A percentile compares a stretch with the other conserved stretches of the same genome.
Conservation (phyloP, 2,888 invertebrate species). For the Archips crataeganus region DNA sequence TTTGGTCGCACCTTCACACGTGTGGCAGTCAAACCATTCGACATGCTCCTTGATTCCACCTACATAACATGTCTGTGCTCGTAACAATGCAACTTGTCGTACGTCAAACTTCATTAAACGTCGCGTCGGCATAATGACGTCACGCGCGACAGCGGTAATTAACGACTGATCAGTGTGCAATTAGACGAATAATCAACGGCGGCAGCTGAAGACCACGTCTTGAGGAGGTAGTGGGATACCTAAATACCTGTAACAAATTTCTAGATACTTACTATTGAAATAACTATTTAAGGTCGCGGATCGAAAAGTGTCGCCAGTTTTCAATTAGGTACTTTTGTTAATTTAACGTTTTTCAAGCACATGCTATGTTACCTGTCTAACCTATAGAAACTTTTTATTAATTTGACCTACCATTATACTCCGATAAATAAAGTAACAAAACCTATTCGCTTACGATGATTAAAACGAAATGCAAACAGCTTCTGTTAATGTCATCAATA, state of each 20-base stretch:
- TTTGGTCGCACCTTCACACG: too few species aligned
- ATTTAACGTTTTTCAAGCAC: too few species aligned
- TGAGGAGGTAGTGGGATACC: slow-evolving; percentile 9
- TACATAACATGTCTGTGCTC: not conserved
- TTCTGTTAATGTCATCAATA: too few species aligned
- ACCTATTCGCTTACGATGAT: too few species aligned
- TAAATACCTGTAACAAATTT: not conserved
- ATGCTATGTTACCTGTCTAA: too few species aligned
- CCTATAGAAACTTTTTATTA: too few species aligned
- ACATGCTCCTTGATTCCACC: not conserved
- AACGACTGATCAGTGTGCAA: slow-evolving; percentile 74
- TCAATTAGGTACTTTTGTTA: too few species aligned
- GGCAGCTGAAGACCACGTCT: slow-evolving; percentile 56
- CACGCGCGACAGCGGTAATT: slow-evolving; percentile 64
- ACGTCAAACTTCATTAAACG: slow-evolving; percentile 29
- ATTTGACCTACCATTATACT: too few species aligned
- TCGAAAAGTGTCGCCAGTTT: too few species aligned
- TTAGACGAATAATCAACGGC: slow-evolving; percentile 68
- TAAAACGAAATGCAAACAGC: too few species aligned
- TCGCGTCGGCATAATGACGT: slow-evolving; percentile 59
- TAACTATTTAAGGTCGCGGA: not conserved
- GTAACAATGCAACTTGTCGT: not conserved
- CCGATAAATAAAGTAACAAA: too few species aligned
- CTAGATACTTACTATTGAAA: not conserved
- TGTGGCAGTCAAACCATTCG: not conserved